Evolutionary conservation across 2,797 vertebrate genomes (phyloP), one percentile per base, ranked within the genome.

Genomic region (Toxotes lorentzi): DNA sequence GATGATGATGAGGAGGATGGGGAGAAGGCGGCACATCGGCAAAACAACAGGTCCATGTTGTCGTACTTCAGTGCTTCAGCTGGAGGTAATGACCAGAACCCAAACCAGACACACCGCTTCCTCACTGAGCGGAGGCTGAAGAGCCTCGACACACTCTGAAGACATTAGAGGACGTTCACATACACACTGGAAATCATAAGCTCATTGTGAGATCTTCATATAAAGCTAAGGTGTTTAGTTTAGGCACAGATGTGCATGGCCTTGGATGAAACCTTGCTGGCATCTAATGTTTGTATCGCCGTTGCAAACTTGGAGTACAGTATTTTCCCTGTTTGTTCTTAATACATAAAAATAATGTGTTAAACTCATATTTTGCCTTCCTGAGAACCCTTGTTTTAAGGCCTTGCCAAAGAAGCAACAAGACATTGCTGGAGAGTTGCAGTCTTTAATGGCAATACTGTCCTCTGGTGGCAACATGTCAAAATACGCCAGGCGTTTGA

Each of bases 1-100:
- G 94, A 94, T 3, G 94, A 95, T 57, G 93, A 95, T 0, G 94
- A 95, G 10, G 94, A 95, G 71, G 92, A 92, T 14, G 93, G 94
- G 0, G 86, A 93, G 58, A 92, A 95, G 34, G 93, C 86, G 0
- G 95, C 95, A 0, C 89, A 92, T 57, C 88, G 89, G 40, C 71
- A 92, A 56, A 93, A 91, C 12, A 91, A 93, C 66, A 78, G 78
- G n/a, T 95, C 96, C n/a, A 86, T 93, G 84, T 78, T 95, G 65
- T 94, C 95, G 2, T 97, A 93, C 89, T 96, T 97, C 50, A 78
- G 88, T 54, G 71, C 88, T 5, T 70, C 89, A 57, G 63, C 75
- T 68, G 88, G 68, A 72, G 82, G 59, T 30, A 77, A 70, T 1
- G 4, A 54, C 40, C 79, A 81, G 63, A 86, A 62, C 30, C 0